These are phyloP conservation scores for Forbesichthys papilliferus DNA, from an alignment of 2,113 vertebrate species.

Conservation along the genomic window DNA sequence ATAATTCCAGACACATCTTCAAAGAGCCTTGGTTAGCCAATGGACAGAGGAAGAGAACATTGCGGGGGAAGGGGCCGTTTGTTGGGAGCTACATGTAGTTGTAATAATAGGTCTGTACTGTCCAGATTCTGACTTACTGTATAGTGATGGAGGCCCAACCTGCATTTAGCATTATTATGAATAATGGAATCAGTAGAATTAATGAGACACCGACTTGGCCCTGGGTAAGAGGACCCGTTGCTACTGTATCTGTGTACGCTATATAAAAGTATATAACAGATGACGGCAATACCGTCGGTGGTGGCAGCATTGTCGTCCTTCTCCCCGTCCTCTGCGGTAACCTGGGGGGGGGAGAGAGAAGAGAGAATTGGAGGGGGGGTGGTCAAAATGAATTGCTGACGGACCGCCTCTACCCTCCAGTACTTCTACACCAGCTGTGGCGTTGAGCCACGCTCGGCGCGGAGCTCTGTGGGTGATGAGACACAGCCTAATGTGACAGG, in stretches of 20 bases:
- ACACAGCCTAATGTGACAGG: conserved; percentile 61
- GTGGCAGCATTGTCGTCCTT: conserved; percentile 51
- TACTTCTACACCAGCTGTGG: conserved; percentile 64
- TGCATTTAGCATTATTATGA: conserved; percentile 15
- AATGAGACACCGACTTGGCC: conserved; percentile 22
- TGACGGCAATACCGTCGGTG: conserved; percentile 58
- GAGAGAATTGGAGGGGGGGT: background rate
- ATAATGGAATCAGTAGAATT: background rate
- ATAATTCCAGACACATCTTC: conserved; percentile 66
- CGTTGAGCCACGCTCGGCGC: conserved; percentile 34
- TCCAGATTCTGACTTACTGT: background rate
- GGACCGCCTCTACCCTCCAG: conserved; percentile 56
- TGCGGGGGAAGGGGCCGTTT: conserved; percentile 12
- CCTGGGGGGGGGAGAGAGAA: conserved; percentile 61
- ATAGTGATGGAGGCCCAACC: conserved; percentile 1
- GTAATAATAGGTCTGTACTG: conserved; percentile 16
- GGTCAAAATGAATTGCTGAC: conserved; percentile 31
- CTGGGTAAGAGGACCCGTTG: background rate
- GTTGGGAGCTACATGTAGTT: conserved; percentile 28
- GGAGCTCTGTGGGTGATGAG: conserved; percentile 46
- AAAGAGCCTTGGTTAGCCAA: conserved; percentile 41
- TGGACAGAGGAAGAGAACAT: conserved; percentile 24
- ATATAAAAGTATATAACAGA: background rate
- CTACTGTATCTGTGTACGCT: background rate
- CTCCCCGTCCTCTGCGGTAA: conserved; percentile 68